phyloP scores from a whole-genome alignment of 2,888 invertebrate genomes.

The Odontocolon sp. region DNA sequence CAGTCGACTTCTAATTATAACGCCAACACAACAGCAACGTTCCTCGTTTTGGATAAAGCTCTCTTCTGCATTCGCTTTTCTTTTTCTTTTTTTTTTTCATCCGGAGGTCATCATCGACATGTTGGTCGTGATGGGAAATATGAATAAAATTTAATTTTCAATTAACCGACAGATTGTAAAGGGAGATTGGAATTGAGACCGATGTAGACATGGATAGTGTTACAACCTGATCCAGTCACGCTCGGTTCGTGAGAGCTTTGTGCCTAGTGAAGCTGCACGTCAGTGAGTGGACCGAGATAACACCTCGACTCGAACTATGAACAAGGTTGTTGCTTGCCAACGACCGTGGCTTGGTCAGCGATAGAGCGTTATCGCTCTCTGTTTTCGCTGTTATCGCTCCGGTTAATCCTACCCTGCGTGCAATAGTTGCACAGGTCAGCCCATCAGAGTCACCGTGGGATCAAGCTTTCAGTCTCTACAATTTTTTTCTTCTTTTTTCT shows the following conservation, averaged over 20 bases:
- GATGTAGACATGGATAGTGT: no score
- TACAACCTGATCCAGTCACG: conserved; percentile 11
- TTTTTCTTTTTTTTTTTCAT: no score
- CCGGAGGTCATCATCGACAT: no score
- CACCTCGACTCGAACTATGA: conserved; percentile 32
- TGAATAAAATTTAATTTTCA: not conserved
- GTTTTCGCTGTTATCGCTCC: conserved; percentile 35
- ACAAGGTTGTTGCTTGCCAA: conserved; percentile 29
- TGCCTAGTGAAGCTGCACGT: conserved; percentile 39
- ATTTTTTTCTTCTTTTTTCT: no score
- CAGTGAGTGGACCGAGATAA: conserved; percentile 52
- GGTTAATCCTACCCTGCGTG: not conserved
- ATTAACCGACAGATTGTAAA: conserved; percentile 2
- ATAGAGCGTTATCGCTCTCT: conserved; percentile 49
- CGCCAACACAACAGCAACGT: no score
- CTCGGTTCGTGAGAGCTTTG: conserved; percentile 20
- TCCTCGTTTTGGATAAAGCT: no score
- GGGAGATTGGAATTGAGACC: not conserved
- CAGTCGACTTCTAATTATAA: conserved; percentile 3
- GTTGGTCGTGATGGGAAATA: no score
- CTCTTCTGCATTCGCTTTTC: no score
- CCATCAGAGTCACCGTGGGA: not conserved
- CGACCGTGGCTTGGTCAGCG: conserved; percentile 18
- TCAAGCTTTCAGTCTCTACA: not conserved
- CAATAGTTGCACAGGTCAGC: conserved; percentile 5